Percentiles rank a stretch among this genome's conserved stretches.
These are phyloP conservation scores for Lepus timidus DNA, from an alignment of 2,113 vertebrate species.

Conservation along the genomic window DNA sequence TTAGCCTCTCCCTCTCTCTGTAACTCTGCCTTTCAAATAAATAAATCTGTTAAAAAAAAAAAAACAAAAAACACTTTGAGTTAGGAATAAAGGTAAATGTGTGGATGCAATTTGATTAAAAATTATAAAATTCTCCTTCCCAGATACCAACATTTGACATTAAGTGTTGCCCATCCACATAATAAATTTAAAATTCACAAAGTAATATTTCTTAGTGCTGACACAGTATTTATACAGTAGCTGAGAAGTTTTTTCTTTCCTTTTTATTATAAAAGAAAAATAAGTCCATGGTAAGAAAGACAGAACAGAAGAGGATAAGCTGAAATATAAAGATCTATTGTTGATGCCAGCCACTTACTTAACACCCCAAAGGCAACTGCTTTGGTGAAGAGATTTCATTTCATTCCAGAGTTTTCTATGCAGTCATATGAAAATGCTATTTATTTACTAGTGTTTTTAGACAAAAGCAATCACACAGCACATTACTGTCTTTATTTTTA, in stretches of 20 bases:
- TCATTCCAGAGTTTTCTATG: neutral
- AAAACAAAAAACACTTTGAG: neutral
- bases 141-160: neutral
- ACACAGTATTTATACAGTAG: neutral
- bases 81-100: neutral
- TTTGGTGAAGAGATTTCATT: neutral
- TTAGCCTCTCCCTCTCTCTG: too few species aligned
- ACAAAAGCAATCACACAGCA: neutral
- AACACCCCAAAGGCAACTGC: neutral
- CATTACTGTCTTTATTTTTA: too few species aligned
- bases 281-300: constrained; percentile 8
- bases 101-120: neutral
- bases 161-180: neutral
- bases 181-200: constrained; percentile 51
- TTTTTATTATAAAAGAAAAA: constrained; percentile 40
- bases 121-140: neutral
- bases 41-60: too few species aligned
- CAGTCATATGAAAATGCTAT: neutral
- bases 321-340: neutral
- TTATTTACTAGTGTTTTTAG: neutral
- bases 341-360: neutral
- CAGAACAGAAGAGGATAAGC: constrained; percentile 6
- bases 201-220: neutral
- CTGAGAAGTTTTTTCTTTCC: constrained; percentile 20
- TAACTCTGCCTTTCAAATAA: too few species aligned